Base-by-base conservation (phyloP, 2,888 invertebrate genomes). In the Hesperia comma region DNA sequence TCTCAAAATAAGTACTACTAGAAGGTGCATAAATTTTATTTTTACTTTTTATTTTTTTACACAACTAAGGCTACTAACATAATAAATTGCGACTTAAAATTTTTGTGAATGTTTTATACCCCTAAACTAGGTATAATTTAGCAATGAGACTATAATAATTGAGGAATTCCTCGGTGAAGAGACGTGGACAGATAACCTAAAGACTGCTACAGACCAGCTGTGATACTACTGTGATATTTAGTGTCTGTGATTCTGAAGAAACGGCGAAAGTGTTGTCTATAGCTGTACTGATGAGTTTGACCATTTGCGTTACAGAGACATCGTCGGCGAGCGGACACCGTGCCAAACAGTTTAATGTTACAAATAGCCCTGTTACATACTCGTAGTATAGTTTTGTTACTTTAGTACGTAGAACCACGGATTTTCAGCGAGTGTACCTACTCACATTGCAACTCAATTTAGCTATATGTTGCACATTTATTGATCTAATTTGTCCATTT, bases 241-340 rank as follows among this genome's bases (percentile, higher is more conserved):
- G 77, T 76, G 77, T 75, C 72, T 72, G 77, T 72, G 70, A 68
- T 74, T 2, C 0, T 19, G 80, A 84, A 81, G 78, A 82, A 83
- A 82, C 71, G 84, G 85, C 81, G 83, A 76, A 69, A 77, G 74
- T 71, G 74, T 69, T 61, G 53, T 55, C 43, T 46, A 69, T 71
- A 68, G 69, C 62, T 73, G 70, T 80, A 86, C 81, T 91, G 84
- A 91, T 82, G 81, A 78, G 68, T 88, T 71, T 90, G 91, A 91
- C 86, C 79, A 90, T 91, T 90, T 91, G 82, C 82, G 75, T 91
- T 91, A 81, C 91, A 91, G 91, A 90, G 79, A 75, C 81, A 70
- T 71, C 84, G 82, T 78, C 83, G 70, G 86, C 79, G 71, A 79
- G 79, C 78, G 79, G 85, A 79, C 77, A 73, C 69, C 87, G 88